Evolutionary conservation across 2,797 vertebrate genomes (phyloP), one percentile per base, ranked within the genome.

Genomic region (Tapirus indicus): DNA sequence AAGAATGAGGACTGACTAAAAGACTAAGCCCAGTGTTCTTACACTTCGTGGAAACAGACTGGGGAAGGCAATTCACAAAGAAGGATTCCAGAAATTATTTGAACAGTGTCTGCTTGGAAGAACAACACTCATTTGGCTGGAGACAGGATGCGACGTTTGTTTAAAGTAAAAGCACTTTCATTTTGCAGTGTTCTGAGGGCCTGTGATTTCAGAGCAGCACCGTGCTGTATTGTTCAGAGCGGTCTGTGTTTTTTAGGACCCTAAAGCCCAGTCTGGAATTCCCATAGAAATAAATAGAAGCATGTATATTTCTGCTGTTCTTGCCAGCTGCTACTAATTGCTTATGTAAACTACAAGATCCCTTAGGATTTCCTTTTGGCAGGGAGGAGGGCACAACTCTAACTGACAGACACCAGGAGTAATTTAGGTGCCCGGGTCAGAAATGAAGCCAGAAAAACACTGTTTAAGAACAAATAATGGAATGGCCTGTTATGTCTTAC

Each of bases 201-300:
- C 11, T 14, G 21, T 9, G 12, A 68, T 82, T 62, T 54, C 41
- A 5, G 74, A 68, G 75, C 58, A 69, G 60, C 69, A 4, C 9
- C 9, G 0, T 1, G 29, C 35, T 47, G 20, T 29, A 13, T 21
- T 41, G 35, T 64, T 84, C 74, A 27, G 64, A 9, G 6, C 75
- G 21, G 44, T 7, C 58, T 58, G 71, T 78, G 82, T 20, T 23
- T 74, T 62, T 60, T 10, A 38, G 80, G 69, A 25, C 41, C 91
- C 80, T 52, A 32, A 44, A 68, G 68, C 18, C 2, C n/a, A 92
- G 92, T 27, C 77, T 80, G 78, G 75, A 92, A 62, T 85, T 41
- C 82, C 58, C 35, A 0, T 2, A 91, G 95, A 83, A 88, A 95
- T 49, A 86, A 93, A 88, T 1, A 91, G 88, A 97, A 95, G 64